Evolutionary conservation across 2,888 invertebrate genomes (phyloP).

Genomic region (Acrocyrtus sp.): DNA sequence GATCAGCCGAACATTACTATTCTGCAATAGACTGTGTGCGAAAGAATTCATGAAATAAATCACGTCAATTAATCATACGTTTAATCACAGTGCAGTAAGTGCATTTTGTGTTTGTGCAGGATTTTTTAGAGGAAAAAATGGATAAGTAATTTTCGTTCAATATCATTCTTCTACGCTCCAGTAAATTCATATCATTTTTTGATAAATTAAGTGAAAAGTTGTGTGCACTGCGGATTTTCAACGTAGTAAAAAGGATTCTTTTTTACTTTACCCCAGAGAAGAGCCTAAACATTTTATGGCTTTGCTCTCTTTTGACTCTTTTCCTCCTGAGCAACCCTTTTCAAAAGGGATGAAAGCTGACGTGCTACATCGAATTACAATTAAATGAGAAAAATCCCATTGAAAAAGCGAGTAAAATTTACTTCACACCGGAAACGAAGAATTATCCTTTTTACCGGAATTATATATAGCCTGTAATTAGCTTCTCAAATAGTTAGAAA

Average conservation of each 20-base stretch:
- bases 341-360: background rate
- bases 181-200: slow-evolving; percentile 4
- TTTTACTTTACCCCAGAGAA: background rate
- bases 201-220: slow-evolving; percentile 30
- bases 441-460: slow-evolving; percentile 25
- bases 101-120: background rate
- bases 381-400: background rate
- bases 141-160: background rate
- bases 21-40: background rate
- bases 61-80: background rate
- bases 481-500: background rate
- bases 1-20: background rate
- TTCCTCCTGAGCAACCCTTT: background rate
- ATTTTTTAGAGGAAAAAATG: too few relatives aligned
- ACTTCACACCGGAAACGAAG: slow-evolving; percentile 19
- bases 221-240: slow-evolving; percentile 5
- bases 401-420: background rate
- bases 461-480: slow-evolving; percentile 23
- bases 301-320: background rate
- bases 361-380: slow-evolving; percentile 8
- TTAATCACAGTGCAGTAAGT: background rate
- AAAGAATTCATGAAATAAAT: background rate
- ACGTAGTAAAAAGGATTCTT: background rate
- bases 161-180: background rate
- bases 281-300: background rate